Evolutionary conservation across 1,140 invertebrate species (phyloP), one percentile per base, ranked within the genome.

Genomic region (Magallana ariakensis): DNA sequence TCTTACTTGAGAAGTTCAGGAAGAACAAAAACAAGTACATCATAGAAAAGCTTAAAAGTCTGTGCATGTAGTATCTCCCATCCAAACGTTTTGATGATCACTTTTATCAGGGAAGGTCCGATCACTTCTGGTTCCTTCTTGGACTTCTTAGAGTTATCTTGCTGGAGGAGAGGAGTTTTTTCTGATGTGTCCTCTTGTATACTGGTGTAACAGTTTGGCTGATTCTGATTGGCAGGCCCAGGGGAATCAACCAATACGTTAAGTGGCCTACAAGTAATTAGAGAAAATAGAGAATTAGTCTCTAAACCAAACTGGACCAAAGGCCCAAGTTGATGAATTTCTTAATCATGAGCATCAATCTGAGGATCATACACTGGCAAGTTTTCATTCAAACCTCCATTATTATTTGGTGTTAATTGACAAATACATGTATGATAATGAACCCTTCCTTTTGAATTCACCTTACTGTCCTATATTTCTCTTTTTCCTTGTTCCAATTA

Each of bases 401-500:
- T 4, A 46, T 46, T 46, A 46, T 4, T 46, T 46, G 33, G 33
- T 46, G 33, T 46, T 46, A 46, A 46, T 46, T 46, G 33, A 46
- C 33, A 46, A 46, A 46, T 46, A 46, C 33, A 46, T 46, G 33
- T 46, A 46, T 5, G 5, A 4, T 46, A 46, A 46, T 46, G 33
- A 46, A 46, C 33, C 33, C 33, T 46, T 46, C 33, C 33, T 4
- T n/a, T 46, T 0, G 33, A 46, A 46, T 46, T 46, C 33, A 46
- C 33, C 33, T 46, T 5, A 11, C 53, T 33, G 9, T 19, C 56
- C 57, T 83, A 9, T 46, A 54, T 85, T 85, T 90, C 8, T 60
- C 80, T 3, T 93, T 46, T 87, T 93, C 92, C 70, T 95, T 94
- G 75, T 96, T 95, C 97, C 97, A 99, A 94, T 97, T 96, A 95